Conservation (phyloP, 2,888 invertebrate species). For the Eupithecia inturbata region DNA sequence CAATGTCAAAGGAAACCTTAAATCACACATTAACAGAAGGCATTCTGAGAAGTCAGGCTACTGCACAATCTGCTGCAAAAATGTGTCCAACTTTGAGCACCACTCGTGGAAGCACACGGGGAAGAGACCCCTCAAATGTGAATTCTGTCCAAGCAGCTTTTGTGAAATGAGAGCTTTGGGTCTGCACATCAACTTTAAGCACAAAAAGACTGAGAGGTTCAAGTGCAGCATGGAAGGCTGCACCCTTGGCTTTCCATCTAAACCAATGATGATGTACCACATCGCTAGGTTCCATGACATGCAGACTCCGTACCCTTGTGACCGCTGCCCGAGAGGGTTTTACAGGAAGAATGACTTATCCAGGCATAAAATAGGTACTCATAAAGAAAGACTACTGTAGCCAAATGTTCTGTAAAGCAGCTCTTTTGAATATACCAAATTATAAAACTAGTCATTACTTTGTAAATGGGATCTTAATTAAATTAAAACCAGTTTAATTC, state of each 20-base stretch:
- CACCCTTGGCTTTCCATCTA: conserved; percentile 63
- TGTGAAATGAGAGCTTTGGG: conserved; percentile 65
- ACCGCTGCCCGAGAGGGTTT: conserved; percentile 70
- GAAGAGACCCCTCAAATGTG: conserved; percentile 72
- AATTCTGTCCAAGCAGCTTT: conserved; percentile 69
- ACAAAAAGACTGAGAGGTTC: conserved; percentile 65
- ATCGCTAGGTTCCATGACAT: conserved; percentile 68
- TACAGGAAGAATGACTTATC: conserved; percentile 75
- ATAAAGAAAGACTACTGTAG: conserved; percentile 63
- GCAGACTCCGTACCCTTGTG: conserved; percentile 67
- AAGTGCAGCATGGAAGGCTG: conserved; percentile 68
- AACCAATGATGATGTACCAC: conserved; percentile 71
- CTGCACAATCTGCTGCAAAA: conserved; percentile 78
- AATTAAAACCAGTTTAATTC: conserved; percentile 47
- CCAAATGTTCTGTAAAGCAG: not conserved
- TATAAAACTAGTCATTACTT: conserved; percentile 28
- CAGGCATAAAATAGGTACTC: conserved; percentile 70
- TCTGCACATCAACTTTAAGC: conserved; percentile 70
- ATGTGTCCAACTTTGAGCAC: conserved; percentile 79
- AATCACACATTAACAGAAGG: conserved; percentile 77
- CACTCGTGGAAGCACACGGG: conserved; percentile 84
- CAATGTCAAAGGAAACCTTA: conserved; percentile 77
- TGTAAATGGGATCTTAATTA: conserved; percentile 16
- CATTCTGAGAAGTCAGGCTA: conserved; percentile 83
- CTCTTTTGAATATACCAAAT: conserved; percentile 10